Conservation (phyloP, 2,797 vertebrate genomes). For the Lithobates pipiens region DNA sequence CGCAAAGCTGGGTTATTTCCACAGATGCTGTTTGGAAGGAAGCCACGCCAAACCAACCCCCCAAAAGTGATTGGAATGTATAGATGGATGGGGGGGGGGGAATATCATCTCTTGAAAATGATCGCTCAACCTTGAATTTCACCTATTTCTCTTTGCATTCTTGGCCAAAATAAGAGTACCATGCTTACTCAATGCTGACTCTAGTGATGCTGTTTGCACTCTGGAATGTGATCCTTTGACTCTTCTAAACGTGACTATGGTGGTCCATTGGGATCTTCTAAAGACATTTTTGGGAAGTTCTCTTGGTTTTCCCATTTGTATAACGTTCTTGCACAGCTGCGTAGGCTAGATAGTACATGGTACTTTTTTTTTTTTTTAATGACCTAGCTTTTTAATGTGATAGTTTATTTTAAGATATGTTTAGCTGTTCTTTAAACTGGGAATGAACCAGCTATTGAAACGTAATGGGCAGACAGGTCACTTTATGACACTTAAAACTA, state of each 20-base stretch:
- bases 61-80: slow-evolving; percentile 67
- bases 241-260: neutral
- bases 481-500: slow-evolving; percentile 1
- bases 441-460: neutral
- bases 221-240: slow-evolving; percentile 16
- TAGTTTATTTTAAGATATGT: slow-evolving; percentile 29
- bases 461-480: neutral
- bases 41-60: slow-evolving; percentile 72
- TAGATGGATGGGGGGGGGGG: slow-evolving; percentile 53
- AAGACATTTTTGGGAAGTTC: slow-evolving; percentile 6
- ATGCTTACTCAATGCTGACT: no score
- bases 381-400: slow-evolving; percentile 44
- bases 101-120: neutral
- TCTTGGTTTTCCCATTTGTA: neutral
- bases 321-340: slow-evolving; percentile 44
- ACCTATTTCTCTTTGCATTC: neutral
- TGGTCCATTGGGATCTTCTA: neutral
- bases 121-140: neutral
- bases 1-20: slow-evolving; percentile 64
- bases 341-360: slow-evolving; percentile 35
- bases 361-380: slow-evolving; percentile 25
- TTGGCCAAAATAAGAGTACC: slow-evolving; percentile 17
- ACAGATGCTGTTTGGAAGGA: slow-evolving; percentile 64
- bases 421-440: slow-evolving; percentile 40
- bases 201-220: slow-evolving; percentile 38